These are phyloP conservation scores for Hemichromis elongatus DNA, from an alignment of 2,113 vertebrate species.

Conservation along the genomic window DNA sequence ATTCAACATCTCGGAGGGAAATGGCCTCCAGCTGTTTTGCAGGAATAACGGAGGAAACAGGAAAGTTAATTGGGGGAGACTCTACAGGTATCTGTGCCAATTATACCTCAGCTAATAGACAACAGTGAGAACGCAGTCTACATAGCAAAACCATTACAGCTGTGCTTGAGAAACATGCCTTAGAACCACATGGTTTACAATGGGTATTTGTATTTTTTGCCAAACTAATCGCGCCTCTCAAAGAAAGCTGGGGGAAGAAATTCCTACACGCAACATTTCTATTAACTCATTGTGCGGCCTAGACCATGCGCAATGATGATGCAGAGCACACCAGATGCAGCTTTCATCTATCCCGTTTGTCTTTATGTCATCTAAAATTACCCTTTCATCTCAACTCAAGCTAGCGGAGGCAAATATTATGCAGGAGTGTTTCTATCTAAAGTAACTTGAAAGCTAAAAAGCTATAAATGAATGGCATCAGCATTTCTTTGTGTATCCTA, in stretches of 20 bases:
- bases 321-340: slow-evolving; percentile 17
- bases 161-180: not conserved
- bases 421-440: not conserved
- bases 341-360: slow-evolving; percentile 16
- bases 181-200: not conserved
- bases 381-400: slow-evolving; percentile 1
- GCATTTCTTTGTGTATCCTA: not conserved
- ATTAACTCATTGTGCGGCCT: not conserved
- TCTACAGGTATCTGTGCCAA: not conserved
- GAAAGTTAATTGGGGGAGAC: not conserved
- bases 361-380: slow-evolving; percentile 18
- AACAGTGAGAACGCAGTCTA: not conserved
- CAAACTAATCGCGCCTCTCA: not conserved
- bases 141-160: not conserved
- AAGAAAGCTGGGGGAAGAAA: not conserved
- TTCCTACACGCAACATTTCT: not conserved
- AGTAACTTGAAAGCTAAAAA: slow-evolving; percentile 3
- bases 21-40: slow-evolving; percentile 16
- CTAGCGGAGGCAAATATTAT: not conserved
- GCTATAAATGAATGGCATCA: not conserved
- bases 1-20: slow-evolving; percentile 1
- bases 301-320: not conserved
- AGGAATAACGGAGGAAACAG: slow-evolving; percentile 11
- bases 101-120: not conserved
- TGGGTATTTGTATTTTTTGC: not conserved